Percentiles rank a stretch among this genome's conserved stretches.
These are phyloP conservation scores for Trichopoda pennipes DNA, from an alignment of 2,888 invertebrate genomes.

Conservation along the genomic window DNA sequence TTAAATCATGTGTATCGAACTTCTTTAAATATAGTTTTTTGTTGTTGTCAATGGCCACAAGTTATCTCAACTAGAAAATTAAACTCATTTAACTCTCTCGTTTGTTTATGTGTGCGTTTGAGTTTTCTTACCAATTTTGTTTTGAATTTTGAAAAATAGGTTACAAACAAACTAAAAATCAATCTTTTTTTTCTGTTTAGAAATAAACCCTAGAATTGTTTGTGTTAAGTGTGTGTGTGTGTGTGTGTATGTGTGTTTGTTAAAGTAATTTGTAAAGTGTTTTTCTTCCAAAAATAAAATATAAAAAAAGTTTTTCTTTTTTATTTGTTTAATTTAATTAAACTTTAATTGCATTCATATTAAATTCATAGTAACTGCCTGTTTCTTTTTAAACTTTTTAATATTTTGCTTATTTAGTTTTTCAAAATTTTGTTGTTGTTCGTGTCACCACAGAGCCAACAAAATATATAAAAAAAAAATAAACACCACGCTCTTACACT, in stretches of 20 bases:
- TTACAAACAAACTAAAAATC: conserved; percentile 36
- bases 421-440: conserved; percentile 38
- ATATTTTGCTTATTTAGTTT: conserved; percentile 33
- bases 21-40: conserved; percentile 36
- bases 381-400: conserved; percentile 9
- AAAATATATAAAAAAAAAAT: conserved; percentile 36
- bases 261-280: conserved; percentile 18
- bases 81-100: conserved; percentile 59
- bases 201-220: conserved; percentile 35
- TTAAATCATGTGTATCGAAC: conserved; percentile 73
- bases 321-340: conserved; percentile 4
- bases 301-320: background rate
- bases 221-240: conserved; percentile 51
- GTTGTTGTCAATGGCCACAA: conserved; percentile 1
- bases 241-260: conserved; percentile 24
- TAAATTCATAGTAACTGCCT: conserved; percentile 15
- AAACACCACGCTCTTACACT: conserved; percentile 54
- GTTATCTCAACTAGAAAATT: conserved; percentile 3
- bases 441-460: conserved; percentile 46
- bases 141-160: conserved; percentile 68
- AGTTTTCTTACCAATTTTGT: conserved; percentile 46
- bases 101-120: conserved; percentile 47
- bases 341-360: conserved; percentile 55
- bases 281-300: background rate
- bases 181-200: background rate